These are phyloP conservation scores for Apeira syringaria DNA, from an alignment of 2,888 invertebrate species.

Conservation along the genomic window DNA sequence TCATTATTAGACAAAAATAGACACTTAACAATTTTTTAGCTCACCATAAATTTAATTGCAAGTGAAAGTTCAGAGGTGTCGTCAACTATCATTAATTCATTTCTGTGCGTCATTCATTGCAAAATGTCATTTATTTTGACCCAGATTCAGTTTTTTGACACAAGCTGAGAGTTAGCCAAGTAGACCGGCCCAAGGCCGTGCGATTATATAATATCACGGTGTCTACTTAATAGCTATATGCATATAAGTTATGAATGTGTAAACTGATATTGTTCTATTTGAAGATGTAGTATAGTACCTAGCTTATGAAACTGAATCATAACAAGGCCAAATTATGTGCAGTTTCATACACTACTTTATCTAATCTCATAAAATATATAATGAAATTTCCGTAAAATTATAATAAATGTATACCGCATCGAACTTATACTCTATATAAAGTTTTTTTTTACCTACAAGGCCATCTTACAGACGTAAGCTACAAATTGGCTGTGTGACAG, in stretches of 20 bases:
- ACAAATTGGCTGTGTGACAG: too few species aligned
- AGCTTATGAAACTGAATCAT: too few species aligned
- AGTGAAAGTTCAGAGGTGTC: constrained; percentile 15
- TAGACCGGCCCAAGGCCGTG: constrained; percentile 18
- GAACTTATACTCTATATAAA: too few species aligned
- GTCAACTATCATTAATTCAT: constrained; percentile 17
- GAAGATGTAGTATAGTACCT: not conserved
- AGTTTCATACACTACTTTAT: too few species aligned
- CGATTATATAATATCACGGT: constrained; percentile 12
- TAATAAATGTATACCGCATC: too few species aligned
- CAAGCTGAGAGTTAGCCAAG: constrained; percentile 8
- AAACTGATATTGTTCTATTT: not conserved
- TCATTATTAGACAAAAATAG: too few species aligned
- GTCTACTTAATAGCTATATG: constrained; percentile 3
- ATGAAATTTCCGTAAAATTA: too few species aligned
- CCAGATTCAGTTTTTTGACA: constrained; percentile 20
- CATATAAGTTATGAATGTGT: constrained; percentile 4
- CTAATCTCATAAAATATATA: too few species aligned
- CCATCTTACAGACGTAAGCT: too few species aligned
- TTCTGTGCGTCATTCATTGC: constrained; percentile 15
- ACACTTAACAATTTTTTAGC: too few species aligned
- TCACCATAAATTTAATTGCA: not conserved
- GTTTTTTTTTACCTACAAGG: too few species aligned
- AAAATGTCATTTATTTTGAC: constrained; percentile 24
- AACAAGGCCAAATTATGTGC: too few species aligned